A percentile compares a stretch with the other conserved stretches of the same genome.
phyloP scores from a whole-genome alignment of 92 coral and sea anemone species.

The Palythoa caribaeorum region DNA sequence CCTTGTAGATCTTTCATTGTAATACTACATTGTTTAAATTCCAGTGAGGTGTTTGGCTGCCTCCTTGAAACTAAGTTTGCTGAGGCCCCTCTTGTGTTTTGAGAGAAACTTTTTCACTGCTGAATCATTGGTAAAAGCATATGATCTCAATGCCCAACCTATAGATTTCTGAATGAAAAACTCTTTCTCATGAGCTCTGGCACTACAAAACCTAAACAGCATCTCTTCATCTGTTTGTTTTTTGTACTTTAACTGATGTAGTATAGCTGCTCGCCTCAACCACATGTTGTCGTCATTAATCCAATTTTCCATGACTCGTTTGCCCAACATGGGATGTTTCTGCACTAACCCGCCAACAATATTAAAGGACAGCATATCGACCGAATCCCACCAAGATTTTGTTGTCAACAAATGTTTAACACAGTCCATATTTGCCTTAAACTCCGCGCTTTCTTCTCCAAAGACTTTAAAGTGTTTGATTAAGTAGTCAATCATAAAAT shows the following conservation, averaged over 20 bases:
- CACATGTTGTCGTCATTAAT: constrained; percentile 95
- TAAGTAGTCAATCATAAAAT: constrained; percentile 83
- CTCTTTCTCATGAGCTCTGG: constrained; percentile 89
- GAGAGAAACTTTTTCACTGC: constrained; percentile 78
- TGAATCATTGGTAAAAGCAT: constrained; percentile 68
- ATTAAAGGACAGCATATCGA: constrained; percentile 79
- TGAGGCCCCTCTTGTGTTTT: constrained; percentile 73
- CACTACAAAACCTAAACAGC: constrained; percentile 82
- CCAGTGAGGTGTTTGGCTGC: constrained; percentile 83
- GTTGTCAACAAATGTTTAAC: constrained; percentile 70
- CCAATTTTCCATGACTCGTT: constrained; percentile 86
- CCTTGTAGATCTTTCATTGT: not conserved
- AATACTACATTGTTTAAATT: not conserved
- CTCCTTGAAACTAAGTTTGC: constrained; percentile 85
- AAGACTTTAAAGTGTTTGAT: constrained; percentile 71
- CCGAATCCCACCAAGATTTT: constrained; percentile 99
- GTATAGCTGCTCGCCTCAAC: constrained; percentile 90
- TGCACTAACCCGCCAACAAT: constrained; percentile 80
- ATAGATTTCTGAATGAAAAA: constrained; percentile 95
- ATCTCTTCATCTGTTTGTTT: constrained; percentile 77
- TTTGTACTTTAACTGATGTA: constrained; percentile 91
- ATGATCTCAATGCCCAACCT: constrained; percentile 95
- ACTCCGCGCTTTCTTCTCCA: constrained; percentile 68
- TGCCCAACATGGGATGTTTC: constrained; percentile 75
- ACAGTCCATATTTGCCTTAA: constrained; percentile 79